Conservation (phyloP, 1,140 invertebrate genomes). For the Goniozus legneri region DNA sequence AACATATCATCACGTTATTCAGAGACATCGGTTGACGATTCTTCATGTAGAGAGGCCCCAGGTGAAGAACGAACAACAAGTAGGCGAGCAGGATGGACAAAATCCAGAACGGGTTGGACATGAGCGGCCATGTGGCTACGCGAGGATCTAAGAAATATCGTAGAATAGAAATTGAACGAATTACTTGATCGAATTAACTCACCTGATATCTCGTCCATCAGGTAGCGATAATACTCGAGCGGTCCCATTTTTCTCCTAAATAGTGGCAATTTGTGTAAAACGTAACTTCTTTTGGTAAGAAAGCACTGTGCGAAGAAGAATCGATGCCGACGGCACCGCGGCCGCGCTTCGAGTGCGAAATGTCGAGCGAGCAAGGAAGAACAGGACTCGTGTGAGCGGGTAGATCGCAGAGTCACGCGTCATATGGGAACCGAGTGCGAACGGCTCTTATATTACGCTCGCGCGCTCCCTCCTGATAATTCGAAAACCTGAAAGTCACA, state of each 20-base stretch:
- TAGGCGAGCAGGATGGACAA: constrained; percentile 55
- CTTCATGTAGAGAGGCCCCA: constrained; percentile 64
- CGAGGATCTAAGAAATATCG: constrained; percentile 64
- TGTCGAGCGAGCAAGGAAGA: background rate
- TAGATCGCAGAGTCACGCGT: background rate
- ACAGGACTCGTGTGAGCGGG: background rate
- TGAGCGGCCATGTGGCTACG: constrained; percentile 74
- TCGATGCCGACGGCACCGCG: no score
- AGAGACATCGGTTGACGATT: constrained; percentile 58
- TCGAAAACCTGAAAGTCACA: no score
- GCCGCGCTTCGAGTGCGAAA: background rate
- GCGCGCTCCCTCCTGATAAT: no score
- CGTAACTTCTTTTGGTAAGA: constrained; percentile 26
- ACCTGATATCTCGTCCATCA: constrained; percentile 42
- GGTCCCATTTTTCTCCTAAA: no score
- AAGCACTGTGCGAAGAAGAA: background rate
- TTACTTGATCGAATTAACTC: constrained; percentile 15
- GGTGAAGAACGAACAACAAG: constrained; percentile 56
- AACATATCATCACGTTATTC: constrained; percentile 56
- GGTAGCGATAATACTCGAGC: constrained; percentile 35
- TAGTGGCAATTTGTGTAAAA: no score
- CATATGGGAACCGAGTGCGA: no score
- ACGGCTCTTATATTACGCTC: no score
- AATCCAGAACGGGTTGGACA: constrained; percentile 61
- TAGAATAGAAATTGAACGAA: constrained; percentile 41